Evolutionary conservation across 1,140 invertebrate genomes (phyloP).

Genomic region (Melitaea cinxia): DNA sequence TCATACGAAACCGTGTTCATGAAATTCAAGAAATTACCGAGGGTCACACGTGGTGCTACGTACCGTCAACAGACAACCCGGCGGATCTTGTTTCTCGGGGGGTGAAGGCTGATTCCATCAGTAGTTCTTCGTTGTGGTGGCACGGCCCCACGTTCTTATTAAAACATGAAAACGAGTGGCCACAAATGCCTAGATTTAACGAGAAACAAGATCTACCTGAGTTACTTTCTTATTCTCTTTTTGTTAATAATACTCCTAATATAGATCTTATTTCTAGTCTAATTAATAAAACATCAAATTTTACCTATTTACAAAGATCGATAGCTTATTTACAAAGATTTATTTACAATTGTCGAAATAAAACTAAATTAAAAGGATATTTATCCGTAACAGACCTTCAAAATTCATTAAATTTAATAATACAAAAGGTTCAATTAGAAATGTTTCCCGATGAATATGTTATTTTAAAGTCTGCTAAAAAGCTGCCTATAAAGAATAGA

Average conservation of each 20-base stretch:
- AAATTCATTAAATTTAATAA: slow-evolving; percentile 10
- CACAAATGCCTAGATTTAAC: slow-evolving; percentile 17
- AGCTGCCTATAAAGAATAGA: slow-evolving; percentile 24
- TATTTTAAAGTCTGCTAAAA: slow-evolving; percentile 16
- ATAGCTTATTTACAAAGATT: slow-evolving; percentile 6
- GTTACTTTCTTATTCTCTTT: background rate
- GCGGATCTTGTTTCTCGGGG: too few species aligned
- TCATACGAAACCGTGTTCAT: too few species aligned
- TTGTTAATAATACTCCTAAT: background rate
- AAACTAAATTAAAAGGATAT: slow-evolving; percentile 2
- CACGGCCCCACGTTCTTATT: slow-evolving; percentile 23
- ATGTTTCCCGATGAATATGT: slow-evolving; percentile 21
- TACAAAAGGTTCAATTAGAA: slow-evolving; percentile 9
- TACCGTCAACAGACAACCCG: too few species aligned
- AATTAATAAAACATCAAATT: background rate
- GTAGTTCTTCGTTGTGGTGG: slow-evolving; percentile 27
- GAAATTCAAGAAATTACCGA: too few species aligned
- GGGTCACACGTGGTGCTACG: too few species aligned
- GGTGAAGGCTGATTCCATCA: slow-evolving; percentile 25
- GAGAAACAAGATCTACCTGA: slow-evolving; percentile 17
- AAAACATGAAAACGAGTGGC: slow-evolving; percentile 19
- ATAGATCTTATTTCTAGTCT: background rate
- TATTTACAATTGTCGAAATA: slow-evolving; percentile 11
- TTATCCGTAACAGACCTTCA: slow-evolving; percentile 4
- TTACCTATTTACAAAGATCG: slow-evolving; percentile 1